Base-by-base conservation (phyloP, 2,888 invertebrate genomes). In the Marronus borbonicus region DNA sequence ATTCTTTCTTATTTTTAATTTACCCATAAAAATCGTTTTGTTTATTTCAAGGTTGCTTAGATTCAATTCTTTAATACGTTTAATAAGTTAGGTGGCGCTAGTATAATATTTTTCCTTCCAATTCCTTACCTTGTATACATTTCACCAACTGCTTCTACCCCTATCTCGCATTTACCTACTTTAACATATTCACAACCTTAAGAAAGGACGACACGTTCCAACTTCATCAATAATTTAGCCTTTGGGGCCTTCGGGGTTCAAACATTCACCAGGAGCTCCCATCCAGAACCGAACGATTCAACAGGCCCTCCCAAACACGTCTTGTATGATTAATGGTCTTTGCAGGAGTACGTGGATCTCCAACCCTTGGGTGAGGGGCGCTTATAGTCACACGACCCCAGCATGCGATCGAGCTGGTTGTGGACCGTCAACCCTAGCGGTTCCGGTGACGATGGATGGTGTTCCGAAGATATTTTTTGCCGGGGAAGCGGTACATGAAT, bases 401-500 rank as follows among this genome's bases (percentile, higher is more conserved):
- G 86, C 87, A 65, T 91, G 91, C 83, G 92, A 92, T 83, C 79
- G 81, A 50, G 83, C 82, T 39, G 85, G 85, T 24, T 85, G 88
- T 49, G 88, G 88, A 50, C 89, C 90, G 60, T 83, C 84, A 8
- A 83, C 84, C 65, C 83, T 92, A 44, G 84, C 88, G 4, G 85
- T 88, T 65, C 91, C 92, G 2, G 85, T 92, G 70, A 87, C 85
- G 36, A 85, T 85, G 80, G 81, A 86, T 66, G 83, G 81, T 81
- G 79, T 82, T 76, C 92, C 92, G 8, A 86, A 90, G 77, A 85
- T 93, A 76, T 84, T 92, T 81, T 89, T 93, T 76, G 93, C 93
- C 74, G 94, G 93, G 28, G 93, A 94, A 88, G 93, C 93, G 3
- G 90, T 91, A 17, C 91, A 92, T 83, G 87, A 89, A 39, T 86